phyloP scores from a whole-genome alignment of 2,797 vertebrate genomes.

The Sebastiscus albofasciatus region DNA sequence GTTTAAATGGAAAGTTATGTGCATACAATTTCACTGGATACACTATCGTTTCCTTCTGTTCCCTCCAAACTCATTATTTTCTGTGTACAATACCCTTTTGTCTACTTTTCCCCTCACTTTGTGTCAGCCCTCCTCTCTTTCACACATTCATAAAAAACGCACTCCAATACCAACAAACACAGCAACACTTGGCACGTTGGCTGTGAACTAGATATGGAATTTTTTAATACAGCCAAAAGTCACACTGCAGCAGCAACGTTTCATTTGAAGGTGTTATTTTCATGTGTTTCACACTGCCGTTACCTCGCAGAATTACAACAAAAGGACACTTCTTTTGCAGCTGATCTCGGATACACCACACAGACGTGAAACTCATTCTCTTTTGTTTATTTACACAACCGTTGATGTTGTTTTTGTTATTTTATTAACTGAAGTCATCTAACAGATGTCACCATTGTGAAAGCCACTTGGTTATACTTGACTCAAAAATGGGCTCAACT shows the following conservation, averaged over 20 bases:
- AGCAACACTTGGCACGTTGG: neutral
- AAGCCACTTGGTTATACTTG: neutral
- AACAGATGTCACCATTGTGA: neutral
- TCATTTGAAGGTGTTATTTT: conserved; percentile 16
- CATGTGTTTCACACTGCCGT: neutral
- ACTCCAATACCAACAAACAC: neutral
- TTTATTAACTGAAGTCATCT: neutral
- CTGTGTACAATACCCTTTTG: neutral
- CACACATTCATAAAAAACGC: conserved; percentile 10
- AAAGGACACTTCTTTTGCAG: neutral
- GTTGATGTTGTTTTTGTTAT: neutral
- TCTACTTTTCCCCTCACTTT: neutral
- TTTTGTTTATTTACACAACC: neutral
- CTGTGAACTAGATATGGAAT: conserved; percentile 4
- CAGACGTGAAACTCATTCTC: neutral
- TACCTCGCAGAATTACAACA: neutral
- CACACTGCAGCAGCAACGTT: neutral
- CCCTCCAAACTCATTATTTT: neutral
- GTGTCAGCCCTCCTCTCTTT: conserved; percentile 4
- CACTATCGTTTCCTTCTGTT: neutral
- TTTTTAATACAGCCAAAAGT: neutral
- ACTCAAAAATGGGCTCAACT: neutral
- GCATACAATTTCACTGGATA: neutral
- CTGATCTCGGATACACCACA: neutral
- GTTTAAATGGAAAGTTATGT: neutral